Base-by-base conservation (phyloP, 2,888 invertebrate genomes). In the Trissonchulus latispiculum region DNA sequence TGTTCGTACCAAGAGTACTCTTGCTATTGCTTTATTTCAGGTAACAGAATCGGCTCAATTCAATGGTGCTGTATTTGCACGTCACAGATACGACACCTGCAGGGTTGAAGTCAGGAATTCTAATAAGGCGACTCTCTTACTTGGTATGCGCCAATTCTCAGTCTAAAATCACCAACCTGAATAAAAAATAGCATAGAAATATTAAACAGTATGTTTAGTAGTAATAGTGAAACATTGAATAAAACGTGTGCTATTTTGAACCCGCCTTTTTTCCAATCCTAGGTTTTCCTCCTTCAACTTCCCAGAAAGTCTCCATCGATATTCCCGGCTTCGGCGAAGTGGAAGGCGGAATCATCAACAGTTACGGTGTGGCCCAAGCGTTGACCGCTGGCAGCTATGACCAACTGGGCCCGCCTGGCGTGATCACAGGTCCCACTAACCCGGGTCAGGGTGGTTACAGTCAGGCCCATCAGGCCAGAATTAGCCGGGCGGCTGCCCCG, bases 71-170 rank as follows among this genome's bases (percentile, higher is more conserved):
- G 78, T 82, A 32, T 82, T 82, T 76, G 82, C 81, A 72, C 81
- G 81, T 77, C 82, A 81, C 77, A 80, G 80, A 77, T 81, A 80
- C 77, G 82, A 81, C 74, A 79, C 80, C 32, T 82, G 82, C 77
- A 78, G 80, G 28, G 80, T 81, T n/a, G 82, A 82, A 75, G 79
- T 80, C 36, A 29, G n/a, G 72, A 70, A 73, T 36, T 2, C 69
- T 8, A 62, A 32, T 2, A 37, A n/a, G 36, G 72, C 74, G 1
- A 70, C 33, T 36, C 69, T 74, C 1, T 23, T n/a, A 15, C 62
- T 74, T n/a, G 74, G 74, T n/a, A 36, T 23, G 23, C 31, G 3
- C n/a, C n/a, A n/a, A n/a, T n/a, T n/a, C n/a, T n/a, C n/a, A n/a
- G n/a, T n/a, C n/a, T n/a, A n/a, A n/a, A n/a, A n/a, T n/a, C n/a